phyloP scores from a whole-genome alignment of 2,797 vertebrate species.

The Synanceia verrucosa region DNA sequence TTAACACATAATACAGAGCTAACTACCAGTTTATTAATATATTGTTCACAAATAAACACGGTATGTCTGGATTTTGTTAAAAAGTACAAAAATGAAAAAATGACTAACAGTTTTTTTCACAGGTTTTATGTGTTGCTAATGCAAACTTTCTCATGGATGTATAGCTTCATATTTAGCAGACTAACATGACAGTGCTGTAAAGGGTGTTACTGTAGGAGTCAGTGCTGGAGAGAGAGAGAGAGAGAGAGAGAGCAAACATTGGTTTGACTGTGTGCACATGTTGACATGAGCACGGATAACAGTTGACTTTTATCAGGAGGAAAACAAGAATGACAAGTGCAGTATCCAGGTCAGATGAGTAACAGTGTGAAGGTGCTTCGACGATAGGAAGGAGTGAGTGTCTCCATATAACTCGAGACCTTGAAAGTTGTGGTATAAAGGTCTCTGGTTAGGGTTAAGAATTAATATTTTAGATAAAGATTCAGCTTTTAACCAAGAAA shows the following conservation, averaged over 20 bases:
- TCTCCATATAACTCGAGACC: neutral
- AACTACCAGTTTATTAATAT: too few relatives aligned
- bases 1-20: too few relatives aligned
- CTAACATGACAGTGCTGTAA: too few relatives aligned
- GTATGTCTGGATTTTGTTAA: too few relatives aligned
- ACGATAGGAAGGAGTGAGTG: neutral
- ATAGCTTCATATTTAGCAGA: too few relatives aligned
- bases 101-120: too few relatives aligned
- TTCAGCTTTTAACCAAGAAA: neutral
- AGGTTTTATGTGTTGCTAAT: too few relatives aligned
- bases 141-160: too few relatives aligned
- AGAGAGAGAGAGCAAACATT: conserved; percentile 27
- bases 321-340: conserved; percentile 43
- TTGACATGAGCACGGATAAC: conserved; percentile 52
- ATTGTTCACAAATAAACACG: too few relatives aligned
- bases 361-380: neutral
- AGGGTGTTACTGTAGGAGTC: too few relatives aligned
- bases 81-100: too few relatives aligned
- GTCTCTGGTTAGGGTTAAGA: neutral
- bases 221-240: too few relatives aligned
- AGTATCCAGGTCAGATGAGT: conserved; percentile 28
- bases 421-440: neutral
- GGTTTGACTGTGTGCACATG: conserved; percentile 49
- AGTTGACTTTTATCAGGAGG: conserved; percentile 45
- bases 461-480: neutral